Evolutionary conservation across 2,797 vertebrate species (phyloP), one percentile per base, ranked within the genome.

Genomic region (Nannoperca obscura): DNA sequence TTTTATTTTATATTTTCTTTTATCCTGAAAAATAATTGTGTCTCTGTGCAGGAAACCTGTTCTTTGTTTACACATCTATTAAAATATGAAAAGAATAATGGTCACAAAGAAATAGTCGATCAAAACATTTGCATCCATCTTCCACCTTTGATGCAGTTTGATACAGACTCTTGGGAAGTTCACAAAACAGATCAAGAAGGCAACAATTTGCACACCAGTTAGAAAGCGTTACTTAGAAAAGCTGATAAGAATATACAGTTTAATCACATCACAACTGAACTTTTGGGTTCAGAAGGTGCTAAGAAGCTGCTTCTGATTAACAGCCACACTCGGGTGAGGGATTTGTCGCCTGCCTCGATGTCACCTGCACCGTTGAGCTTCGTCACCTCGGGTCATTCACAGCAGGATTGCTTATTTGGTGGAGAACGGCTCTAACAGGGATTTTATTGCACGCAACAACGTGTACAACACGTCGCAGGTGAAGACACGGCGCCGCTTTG

Each of bases 311-410:
- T 47, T 20, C 60, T 53, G 53, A 58, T 73, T 38, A 47, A 46
- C 30, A 71, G 57, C 61, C 30, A 1, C 1, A 46, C 2, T 7
- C 9, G 1, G 54, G 71, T 32, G 81, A 62, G 53, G 27, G 36
- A 86, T 67, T 57, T 38, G 60, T 74, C 82, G 61, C 82, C 70
- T 58, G 50, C 69, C 11, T 44, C 60, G 54, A 63, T 2, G 49
- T 73, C 80, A 72, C 71, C 68, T 60, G 5, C 47, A 9, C 52
- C 40, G 50, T 52, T 13, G 14, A 53, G 8, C 7, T 60, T 67
- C 71, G 46, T 71, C 83, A 78, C 83, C 50, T 74, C 55, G 9
- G 67, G 52, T 50, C 62, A 22, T 32, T 52, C 34, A 59, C 59
- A 57, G 62, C 1, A 34, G n/a, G 22, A 20, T 3, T 60, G 46